A percentile compares a stretch with the other conserved stretches of the same genome.
These are phyloP conservation scores for Drosophila subsilvestris DNA, from an alignment of 2,888 invertebrate species.

Conservation along the genomic window DNA sequence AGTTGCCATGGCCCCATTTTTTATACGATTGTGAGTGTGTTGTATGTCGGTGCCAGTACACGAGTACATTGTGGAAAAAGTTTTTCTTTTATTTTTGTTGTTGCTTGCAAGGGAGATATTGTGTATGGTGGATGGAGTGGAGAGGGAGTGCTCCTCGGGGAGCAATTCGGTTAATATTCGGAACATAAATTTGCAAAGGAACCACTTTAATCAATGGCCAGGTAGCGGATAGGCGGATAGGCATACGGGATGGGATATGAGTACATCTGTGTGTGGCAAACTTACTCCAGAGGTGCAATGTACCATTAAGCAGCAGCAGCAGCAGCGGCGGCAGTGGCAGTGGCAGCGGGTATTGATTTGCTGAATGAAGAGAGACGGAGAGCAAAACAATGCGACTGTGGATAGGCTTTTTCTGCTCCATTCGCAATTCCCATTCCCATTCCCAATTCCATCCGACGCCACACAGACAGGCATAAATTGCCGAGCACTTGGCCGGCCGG, in stretches of 20 bases:
- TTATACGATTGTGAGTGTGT: constrained; percentile 31
- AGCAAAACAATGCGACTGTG: constrained; percentile 29
- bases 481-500: constrained; percentile 30
- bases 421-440: not conserved
- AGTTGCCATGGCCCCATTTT: constrained; percentile 56
- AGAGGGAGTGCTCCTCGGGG: constrained; percentile 71
- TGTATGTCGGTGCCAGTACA: constrained; percentile 23
- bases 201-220: constrained; percentile 78
- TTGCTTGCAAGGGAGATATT: constrained; percentile 14
- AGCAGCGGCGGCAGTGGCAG: not conserved
- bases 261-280: constrained; percentile 5
- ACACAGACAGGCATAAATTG: constrained; percentile 47
- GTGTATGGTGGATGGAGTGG: not conserved
- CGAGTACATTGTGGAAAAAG: constrained; percentile 54
- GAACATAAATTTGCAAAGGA: constrained; percentile 75
- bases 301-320: constrained; percentile 51
- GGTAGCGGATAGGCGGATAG: constrained; percentile 30
- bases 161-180: constrained; percentile 77
- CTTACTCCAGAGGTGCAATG: constrained; percentile 53
- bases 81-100: constrained; percentile 44
- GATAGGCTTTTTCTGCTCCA: constrained; percentile 16
- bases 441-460: constrained; percentile 2
- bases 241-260: constrained; percentile 11
- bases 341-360: constrained; percentile 56
- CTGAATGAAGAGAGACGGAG: constrained; percentile 12